A percentile compares a stretch with the other conserved stretches of the same genome.
These are phyloP conservation scores for Cyprinodon tularosa DNA, from an alignment of 2,113 vertebrate genomes.

Conservation along the genomic window DNA sequence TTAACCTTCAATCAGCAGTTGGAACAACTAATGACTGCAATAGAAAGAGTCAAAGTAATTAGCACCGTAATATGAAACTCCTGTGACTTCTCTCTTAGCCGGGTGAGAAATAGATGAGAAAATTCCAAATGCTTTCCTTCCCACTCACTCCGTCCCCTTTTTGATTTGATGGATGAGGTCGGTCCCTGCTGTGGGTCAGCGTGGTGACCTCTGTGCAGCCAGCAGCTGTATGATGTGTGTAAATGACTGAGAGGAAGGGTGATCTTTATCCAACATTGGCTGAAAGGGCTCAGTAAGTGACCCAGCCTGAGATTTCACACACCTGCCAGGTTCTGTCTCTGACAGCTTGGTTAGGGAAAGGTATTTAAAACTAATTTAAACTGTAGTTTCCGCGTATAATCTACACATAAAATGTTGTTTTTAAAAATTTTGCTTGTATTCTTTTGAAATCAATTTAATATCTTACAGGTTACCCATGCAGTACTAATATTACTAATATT, in stretches of 20 bases:
- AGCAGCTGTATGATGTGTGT: constrained; percentile 22
- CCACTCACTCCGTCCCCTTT: constrained; percentile 9
- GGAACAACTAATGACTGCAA: constrained; percentile 17
- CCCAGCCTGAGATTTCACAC: constrained; percentile 43
- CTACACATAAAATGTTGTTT: constrained; percentile 5
- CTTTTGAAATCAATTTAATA: not conserved
- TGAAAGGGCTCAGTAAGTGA: constrained; percentile 32
- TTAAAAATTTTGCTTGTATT: not conserved
- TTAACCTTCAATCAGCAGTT: constrained; percentile 9
- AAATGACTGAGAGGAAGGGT: constrained; percentile 1
- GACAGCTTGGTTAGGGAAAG: constrained; percentile 33
- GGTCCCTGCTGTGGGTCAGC: constrained; percentile 7
- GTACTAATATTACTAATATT: not conserved
- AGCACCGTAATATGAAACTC: constrained; percentile 44
- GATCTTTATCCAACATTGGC: constrained; percentile 40
- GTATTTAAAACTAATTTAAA: constrained; percentile 50
- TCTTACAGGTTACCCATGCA: not conserved
- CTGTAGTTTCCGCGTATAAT: constrained; percentile 15
- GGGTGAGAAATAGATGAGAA: constrained; percentile 35
- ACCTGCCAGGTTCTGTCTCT: constrained; percentile 75
- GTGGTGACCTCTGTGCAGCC: constrained; percentile 32
- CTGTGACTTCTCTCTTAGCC: constrained; percentile 18
- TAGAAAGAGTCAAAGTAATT: constrained; percentile 55
- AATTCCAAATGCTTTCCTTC: constrained; percentile 35
- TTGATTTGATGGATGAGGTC: constrained; percentile 49